Percentiles rank a stretch among this genome's conserved stretches.
phyloP scores from a whole-genome alignment of 2,888 invertebrate genomes.

The Venusia cambrica region DNA sequence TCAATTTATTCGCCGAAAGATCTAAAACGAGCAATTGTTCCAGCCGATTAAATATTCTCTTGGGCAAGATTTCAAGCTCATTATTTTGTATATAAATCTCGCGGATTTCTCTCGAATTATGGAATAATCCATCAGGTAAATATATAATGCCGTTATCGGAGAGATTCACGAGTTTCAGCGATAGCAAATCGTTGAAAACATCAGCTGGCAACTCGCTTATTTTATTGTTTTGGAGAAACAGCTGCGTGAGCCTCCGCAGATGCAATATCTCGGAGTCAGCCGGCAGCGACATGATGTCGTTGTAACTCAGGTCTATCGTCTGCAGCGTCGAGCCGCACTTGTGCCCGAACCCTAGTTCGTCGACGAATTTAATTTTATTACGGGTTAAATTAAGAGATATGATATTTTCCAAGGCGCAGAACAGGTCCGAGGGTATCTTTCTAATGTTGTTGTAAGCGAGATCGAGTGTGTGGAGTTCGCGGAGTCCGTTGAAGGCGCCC shows the following conservation, averaged over 20 bases:
- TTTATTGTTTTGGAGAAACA: conserved; percentile 91
- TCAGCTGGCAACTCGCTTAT: conserved; percentile 88
- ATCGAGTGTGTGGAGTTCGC: conserved; percentile 89
- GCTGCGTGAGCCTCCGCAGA: conserved; percentile 88
- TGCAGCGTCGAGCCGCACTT: conserved; percentile 86
- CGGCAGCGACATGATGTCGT: conserved; percentile 87
- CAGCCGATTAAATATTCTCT: conserved; percentile 90
- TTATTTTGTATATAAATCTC: conserved; percentile 94
- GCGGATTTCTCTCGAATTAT: conserved; percentile 88
- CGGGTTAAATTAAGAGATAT: conserved; percentile 91
- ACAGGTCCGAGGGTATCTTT: conserved; percentile 87
- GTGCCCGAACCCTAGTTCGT: conserved; percentile 86
- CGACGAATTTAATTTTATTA: conserved; percentile 90
- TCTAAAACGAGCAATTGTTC: conserved; percentile 93
- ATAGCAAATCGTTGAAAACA: conserved; percentile 88
- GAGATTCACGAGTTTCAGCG: conserved; percentile 90
- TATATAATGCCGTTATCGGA: conserved; percentile 92
- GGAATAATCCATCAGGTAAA: conserved; percentile 90
- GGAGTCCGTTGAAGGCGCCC: conserved; percentile 87
- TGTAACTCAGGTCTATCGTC: conserved; percentile 89
- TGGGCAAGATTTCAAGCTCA: conserved; percentile 90
- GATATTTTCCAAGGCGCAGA: conserved; percentile 90
- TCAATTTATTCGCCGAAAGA: conserved; percentile 92
- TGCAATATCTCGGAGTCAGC: conserved; percentile 89
- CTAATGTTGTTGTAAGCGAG: conserved; percentile 90